phyloP scores from a whole-genome alignment of 2,113 vertebrate genomes.

The Oceanodroma tethys region DNA sequence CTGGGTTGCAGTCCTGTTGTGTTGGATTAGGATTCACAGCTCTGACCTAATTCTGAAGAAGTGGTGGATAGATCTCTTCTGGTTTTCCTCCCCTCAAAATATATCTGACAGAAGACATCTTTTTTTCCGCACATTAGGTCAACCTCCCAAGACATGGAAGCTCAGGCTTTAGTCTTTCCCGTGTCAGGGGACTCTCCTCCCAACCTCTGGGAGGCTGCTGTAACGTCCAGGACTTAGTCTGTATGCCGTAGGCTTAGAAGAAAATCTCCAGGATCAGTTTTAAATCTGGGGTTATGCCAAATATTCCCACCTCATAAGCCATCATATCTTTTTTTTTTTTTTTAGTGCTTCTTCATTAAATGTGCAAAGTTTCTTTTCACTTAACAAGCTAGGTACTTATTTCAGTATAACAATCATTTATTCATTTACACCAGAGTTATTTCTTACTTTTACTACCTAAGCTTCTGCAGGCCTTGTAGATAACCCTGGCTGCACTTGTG shows the following conservation, averaged over 20 bases:
- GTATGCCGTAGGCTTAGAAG: background rate
- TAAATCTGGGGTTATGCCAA: background rate
- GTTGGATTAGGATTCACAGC: conserved; percentile 12
- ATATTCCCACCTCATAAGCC: background rate
- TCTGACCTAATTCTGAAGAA: conserved; percentile 12
- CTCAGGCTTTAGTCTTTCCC: background rate
- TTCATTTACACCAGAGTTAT: background rate
- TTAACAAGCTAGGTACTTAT: background rate
- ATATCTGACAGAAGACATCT: background rate
- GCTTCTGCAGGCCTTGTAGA: background rate
- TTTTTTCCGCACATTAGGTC: background rate
- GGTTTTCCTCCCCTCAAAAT: background rate
- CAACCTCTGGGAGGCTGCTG: background rate
- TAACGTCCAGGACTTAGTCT: background rate
- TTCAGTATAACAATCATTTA: background rate
- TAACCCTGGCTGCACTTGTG: background rate
- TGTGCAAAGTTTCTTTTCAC: background rate
- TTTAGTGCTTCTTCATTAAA: background rate
- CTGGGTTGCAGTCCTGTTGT: background rate
- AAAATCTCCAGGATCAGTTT: background rate
- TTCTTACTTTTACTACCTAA: background rate
- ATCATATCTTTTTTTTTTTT: background rate
- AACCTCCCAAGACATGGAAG: background rate
- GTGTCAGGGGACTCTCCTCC: background rate
- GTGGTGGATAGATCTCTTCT: background rate